Evolutionary conservation across 2,888 invertebrate genomes (phyloP), one percentile per base, ranked within the genome.

Genomic region (Drosophila cognata): DNA sequence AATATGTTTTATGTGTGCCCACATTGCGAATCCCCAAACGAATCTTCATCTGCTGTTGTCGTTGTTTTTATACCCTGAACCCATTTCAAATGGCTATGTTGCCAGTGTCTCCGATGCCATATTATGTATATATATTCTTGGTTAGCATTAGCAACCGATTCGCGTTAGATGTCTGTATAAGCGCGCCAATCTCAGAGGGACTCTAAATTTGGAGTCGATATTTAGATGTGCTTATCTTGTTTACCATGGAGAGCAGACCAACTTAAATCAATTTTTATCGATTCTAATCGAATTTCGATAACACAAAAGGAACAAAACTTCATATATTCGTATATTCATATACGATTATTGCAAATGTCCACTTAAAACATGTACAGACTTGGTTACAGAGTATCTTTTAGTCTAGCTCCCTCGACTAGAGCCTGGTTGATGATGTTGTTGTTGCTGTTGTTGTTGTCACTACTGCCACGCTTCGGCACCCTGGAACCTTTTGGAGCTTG

Each of bases 1-100:
- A 86, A 87, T 86, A 87, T 86, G 88, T 73, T 86, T 82, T 86
- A 84, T 79, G 84, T 79, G 65, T 74, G 63, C 74, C 43, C 78
- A 80, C 71, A 82, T 77, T 78, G 78, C 53, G 77, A 82, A 75
- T 81, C 76, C 77, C 51, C 50, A 35, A 63, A 35, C 76, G 71
- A 81, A 70, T 77, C 72, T 75, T 56, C 66, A 74, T 69, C 65
- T 63, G 73, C 67, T 28, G 29, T 25, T 53, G 31, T 64, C 61
- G 31, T 52, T 68, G 16, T 16, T 25, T 8, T 25, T 25, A 46
- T 25, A 46, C 46, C 46, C 46, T 46, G 16, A 25, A 25, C 25
- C 25, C 25, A 8, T 8, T 25, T 46, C 46, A 21, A 13, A 46
- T 21, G 46, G 46, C 0, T 7, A 21, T 21, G n/a, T 11, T 1